Base-by-base conservation (phyloP, 1,140 invertebrate species). In the Acromyrmex echinatior region DNA sequence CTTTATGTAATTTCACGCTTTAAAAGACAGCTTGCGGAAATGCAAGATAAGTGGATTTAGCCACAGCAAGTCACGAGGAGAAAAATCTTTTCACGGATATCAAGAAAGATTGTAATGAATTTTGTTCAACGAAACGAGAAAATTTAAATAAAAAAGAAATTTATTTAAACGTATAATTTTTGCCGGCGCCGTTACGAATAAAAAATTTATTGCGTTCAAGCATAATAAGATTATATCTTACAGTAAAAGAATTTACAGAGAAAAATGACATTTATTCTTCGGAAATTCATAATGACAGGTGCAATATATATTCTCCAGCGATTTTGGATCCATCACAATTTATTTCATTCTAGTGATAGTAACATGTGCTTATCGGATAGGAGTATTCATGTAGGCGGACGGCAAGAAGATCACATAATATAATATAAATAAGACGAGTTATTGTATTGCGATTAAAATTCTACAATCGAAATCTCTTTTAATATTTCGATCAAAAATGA, bases 1-100 rank as follows among this genome's bases (percentile, higher is more conserved):
- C 70, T 84, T 84, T 76, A 84, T 84, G 49, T 84, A 74, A 84
- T 84, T 76, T 84, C 28, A 31, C 39, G 80, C 56, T 84, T 84
- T 84, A 73, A 82, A 82, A 51, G 63, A 49, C 56, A 56, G 56
- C 25, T 62, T 39, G n/a, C n/a, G 39, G 28, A 74, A 84, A 74
- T 63, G 80, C 80, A 74, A 76, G 56, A 84, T 84, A 84, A 84
- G 70, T 62, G 14, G 70, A 16, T 45, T 76, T 49, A 31, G 70
- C 39, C 4, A 14, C 12, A 49, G 53, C 39, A 25, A 70, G 45
- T 84, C 74, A 76, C 28, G 56, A 45, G 56, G n/a, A 84, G 56
- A 76, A 84, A 84, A 76, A 21, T 84, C 58, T 84, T 84, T 76
- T 84, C 70, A 60, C 70, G 14, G 58, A 25, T 84, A 76, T 84